A percentile compares a stretch with the other conserved stretches of the same genome.
Conservation (phyloP, 2,888 invertebrate species). For the Odontocolon sp. region DNA sequence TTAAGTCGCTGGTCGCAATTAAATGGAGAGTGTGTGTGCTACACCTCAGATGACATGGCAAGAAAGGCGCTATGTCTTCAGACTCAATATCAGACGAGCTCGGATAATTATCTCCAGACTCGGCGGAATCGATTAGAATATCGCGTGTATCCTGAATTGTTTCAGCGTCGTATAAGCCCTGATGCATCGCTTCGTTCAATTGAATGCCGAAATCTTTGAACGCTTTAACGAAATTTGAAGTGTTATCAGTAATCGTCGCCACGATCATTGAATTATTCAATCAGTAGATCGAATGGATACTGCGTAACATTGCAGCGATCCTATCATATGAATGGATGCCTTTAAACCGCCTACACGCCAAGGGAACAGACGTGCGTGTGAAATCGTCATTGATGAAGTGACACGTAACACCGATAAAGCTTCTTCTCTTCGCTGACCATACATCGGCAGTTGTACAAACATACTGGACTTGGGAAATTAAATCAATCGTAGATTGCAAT, state of each 20-base stretch:
- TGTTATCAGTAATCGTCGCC: conserved; percentile 36
- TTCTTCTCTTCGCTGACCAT: neutral
- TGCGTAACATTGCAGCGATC: conserved; percentile 21
- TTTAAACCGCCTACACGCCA: neutral
- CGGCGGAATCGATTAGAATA: neutral
- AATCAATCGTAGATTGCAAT: neutral
- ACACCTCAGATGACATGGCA: conserved; percentile 38
- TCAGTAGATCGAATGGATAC: conserved; percentile 13
- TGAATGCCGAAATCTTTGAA: conserved; percentile 26
- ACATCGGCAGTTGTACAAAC: neutral
- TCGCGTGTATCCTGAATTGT: neutral
- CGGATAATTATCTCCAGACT: neutral
- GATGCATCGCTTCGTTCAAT: neutral
- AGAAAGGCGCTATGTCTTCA: neutral
- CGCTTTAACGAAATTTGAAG: conserved; percentile 26
- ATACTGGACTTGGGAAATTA: neutral
- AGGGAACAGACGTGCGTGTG: neutral
- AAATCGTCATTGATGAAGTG: neutral
- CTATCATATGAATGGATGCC: neutral
- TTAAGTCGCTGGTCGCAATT: conserved; percentile 14
- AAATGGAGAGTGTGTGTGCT: conserved; percentile 34
- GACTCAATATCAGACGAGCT: neutral
- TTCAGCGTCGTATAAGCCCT: neutral
- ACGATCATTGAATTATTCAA: conserved; percentile 18
- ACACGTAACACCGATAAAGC: neutral